A percentile compares a stretch with the other conserved stretches of the same genome.
phyloP scores from a whole-genome alignment of 2,797 vertebrate species.

The Pantherophis vulpinus region DNA sequence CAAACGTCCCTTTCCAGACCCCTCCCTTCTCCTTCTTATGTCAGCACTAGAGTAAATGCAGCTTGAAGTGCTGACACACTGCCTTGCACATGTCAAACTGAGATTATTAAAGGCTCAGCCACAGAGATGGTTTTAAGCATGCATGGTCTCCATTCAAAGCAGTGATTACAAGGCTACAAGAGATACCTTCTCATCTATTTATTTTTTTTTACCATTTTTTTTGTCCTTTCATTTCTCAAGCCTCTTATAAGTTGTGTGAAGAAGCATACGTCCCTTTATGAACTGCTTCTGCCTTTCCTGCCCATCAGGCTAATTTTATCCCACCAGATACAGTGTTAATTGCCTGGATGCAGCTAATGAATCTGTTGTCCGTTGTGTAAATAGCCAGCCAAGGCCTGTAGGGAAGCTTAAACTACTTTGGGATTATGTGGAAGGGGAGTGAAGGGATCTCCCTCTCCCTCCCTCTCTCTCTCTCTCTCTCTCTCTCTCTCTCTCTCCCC shows the following conservation, averaged over 20 bases:
- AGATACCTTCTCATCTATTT: background rate
- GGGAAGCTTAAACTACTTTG: background rate
- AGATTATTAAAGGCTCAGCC: background rate
- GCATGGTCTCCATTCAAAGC: background rate
- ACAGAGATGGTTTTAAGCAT: background rate
- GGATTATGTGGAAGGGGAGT: background rate
- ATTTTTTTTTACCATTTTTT: fast-evolving
- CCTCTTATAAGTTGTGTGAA: background rate
- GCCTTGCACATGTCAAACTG: background rate
- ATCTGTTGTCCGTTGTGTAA: background rate
- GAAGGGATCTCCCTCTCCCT: background rate
- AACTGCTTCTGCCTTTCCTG: background rate
- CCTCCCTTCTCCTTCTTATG: too few species aligned
- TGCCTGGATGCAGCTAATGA: background rate
- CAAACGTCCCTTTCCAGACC: too few species aligned
- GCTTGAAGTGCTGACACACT: too few species aligned
- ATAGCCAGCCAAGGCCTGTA: background rate
- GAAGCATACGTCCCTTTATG: background rate
- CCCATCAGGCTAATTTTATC: background rate
- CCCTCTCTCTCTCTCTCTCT: too few species aligned
- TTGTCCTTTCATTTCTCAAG: background rate
- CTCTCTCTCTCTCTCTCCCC: too few species aligned
- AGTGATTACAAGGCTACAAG: background rate
- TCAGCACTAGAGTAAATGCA: too few species aligned
- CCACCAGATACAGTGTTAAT: background rate